Evolutionary conservation across 2,113 vertebrate genomes (phyloP).

Genomic region (Zosterops japonicus): DNA sequence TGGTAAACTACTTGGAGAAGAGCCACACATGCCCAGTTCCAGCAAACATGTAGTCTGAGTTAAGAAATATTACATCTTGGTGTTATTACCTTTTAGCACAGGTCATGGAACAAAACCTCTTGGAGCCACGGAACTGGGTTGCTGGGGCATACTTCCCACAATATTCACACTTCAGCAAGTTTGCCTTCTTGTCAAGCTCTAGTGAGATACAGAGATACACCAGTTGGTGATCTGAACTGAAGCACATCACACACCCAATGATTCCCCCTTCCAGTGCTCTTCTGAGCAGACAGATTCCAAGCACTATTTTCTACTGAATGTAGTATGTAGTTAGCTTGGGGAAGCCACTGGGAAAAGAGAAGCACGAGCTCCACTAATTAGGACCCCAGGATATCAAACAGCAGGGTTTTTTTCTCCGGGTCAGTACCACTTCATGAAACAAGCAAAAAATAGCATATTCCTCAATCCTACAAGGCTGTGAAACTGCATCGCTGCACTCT

Average conservation of each 20-base stretch:
- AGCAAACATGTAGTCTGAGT: background rate
- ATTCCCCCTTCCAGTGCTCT: background rate
- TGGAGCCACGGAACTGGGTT: slow-evolving; percentile 91
- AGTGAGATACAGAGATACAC: slow-evolving; percentile 27
- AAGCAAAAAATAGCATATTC: background rate
- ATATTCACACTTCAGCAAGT: slow-evolving; percentile 94
- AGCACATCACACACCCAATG: background rate
- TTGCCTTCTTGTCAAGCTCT: slow-evolving; percentile 80
- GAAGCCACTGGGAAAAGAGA: background rate
- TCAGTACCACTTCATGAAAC: background rate
- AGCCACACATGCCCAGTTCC: background rate
- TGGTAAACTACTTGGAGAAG: background rate
- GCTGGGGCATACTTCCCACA: slow-evolving; percentile 91
- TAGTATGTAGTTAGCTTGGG: background rate
- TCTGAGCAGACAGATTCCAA: background rate
- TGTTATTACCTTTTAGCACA: slow-evolving; percentile 92
- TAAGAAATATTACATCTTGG: background rate
- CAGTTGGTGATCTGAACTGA: background rate
- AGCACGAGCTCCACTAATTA: background rate
- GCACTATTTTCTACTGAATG: background rate
- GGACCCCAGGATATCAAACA: background rate
- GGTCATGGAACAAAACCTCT: slow-evolving; percentile 96
- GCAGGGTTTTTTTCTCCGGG: background rate
- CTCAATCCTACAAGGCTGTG: background rate
- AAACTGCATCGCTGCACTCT: background rate